Conservation (phyloP, 2,888 invertebrate genomes). For the Zootermopsis nevadensis region DNA sequence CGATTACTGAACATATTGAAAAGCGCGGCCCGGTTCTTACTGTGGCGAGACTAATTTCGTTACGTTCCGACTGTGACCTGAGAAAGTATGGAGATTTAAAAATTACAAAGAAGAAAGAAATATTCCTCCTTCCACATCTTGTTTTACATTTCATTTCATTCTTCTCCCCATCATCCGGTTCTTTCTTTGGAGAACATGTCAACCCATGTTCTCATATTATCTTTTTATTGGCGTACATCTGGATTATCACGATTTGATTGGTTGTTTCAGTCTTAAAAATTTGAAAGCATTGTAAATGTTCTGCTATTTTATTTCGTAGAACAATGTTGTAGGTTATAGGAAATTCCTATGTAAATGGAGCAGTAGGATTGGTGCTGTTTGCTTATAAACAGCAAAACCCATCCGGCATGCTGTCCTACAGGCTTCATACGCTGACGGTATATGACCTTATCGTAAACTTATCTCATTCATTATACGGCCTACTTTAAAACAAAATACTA, state of each 20-base stretch:
- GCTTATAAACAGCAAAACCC: too few species aligned
- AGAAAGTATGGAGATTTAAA: constrained; percentile 1
- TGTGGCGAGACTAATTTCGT: constrained; percentile 22
- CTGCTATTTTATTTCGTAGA: neutral
- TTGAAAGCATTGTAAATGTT: neutral
- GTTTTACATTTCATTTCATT: neutral
- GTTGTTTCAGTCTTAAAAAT: neutral
- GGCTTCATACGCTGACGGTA: neutral
- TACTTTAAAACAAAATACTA: too few species aligned
- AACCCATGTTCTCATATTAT: neutral
- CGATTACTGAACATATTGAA: neutral
- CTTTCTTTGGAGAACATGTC: neutral
- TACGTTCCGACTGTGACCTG: neutral
- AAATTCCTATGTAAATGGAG: neutral
- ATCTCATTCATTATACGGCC: too few species aligned
- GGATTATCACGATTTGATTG: neutral
- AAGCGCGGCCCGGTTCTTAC: neutral
- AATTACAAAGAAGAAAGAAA: neutral
- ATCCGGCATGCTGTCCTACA: too few species aligned
- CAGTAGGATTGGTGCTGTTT: neutral
- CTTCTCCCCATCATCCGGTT: neutral
- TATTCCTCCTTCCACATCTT: neutral
- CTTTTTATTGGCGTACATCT: neutral
- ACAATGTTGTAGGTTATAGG: neutral
- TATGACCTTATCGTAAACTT: neutral